These are phyloP conservation scores for Paelopatides confundens DNA, from an alignment of 53 echinoderm and acorn worm genomes.

Conservation along the genomic window DNA sequence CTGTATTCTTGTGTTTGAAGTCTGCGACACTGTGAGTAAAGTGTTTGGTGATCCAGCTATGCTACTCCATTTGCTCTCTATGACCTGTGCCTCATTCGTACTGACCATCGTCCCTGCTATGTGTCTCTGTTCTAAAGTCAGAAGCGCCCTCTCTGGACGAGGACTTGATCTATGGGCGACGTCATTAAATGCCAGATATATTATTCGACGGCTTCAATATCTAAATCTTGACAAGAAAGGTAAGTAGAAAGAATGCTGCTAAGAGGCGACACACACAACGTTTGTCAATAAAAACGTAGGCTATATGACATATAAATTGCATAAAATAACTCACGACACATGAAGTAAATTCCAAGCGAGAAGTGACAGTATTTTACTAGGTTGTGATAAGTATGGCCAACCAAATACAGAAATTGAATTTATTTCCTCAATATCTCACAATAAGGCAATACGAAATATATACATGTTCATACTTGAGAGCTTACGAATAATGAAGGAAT, in stretches of 20 bases:
- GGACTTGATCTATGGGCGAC: slow-evolving; percentile 26
- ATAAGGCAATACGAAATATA: too few relatives aligned
- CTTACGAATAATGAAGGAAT: too few relatives aligned
- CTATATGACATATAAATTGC: too few relatives aligned
- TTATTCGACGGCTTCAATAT: slow-evolving; percentile 37
- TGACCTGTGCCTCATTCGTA: background rate
- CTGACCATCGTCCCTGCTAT: background rate
- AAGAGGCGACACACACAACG: too few relatives aligned
- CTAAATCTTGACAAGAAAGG: slow-evolving; percentile 5
- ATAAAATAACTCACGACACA: too few relatives aligned
- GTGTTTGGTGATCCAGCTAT: background rate
- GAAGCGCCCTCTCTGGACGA: slow-evolving; percentile 3
- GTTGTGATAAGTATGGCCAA: too few relatives aligned
- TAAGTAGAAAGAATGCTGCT: background rate
- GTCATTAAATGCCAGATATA: slow-evolving; percentile 8
- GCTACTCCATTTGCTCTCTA: background rate
- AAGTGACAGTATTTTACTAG: too few relatives aligned
- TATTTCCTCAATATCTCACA: too few relatives aligned
- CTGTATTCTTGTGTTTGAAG: background rate
- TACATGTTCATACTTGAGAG: too few relatives aligned
- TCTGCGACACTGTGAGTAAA: background rate
- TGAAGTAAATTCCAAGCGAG: too few relatives aligned
- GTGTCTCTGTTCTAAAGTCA: slow-evolving; percentile 25
- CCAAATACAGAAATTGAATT: too few relatives aligned
- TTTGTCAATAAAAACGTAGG: too few relatives aligned